Evolutionary conservation across 2,888 invertebrate species (phyloP).

Genomic region (Chloroclysta siterata): DNA sequence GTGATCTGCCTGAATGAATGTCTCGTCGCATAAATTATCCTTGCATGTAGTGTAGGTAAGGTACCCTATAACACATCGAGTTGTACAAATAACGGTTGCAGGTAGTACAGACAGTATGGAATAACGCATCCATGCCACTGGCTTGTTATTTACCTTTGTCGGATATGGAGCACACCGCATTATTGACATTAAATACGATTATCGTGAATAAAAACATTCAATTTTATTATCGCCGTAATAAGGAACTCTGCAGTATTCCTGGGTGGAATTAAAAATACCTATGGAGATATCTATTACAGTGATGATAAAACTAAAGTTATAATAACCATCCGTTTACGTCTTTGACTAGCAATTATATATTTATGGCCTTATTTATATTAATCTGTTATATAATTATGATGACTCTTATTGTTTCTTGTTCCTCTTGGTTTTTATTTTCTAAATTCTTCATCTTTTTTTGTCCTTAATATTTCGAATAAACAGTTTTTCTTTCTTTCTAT

Average conservation of each 20-base stretch:
- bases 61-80: not conserved
- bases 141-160: slow-evolving; percentile 9
- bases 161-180: slow-evolving; percentile 8
- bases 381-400: not conserved
- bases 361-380: too few species aligned
- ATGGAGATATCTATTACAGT: too few species aligned
- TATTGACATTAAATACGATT: slow-evolving; percentile 17
- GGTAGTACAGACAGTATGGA: not conserved
- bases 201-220: slow-evolving; percentile 12
- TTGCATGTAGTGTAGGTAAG: not conserved
- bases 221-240: slow-evolving; percentile 10
- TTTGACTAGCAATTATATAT: too few species aligned
- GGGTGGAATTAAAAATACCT: not conserved
- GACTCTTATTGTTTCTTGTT: not conserved
- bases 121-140: slow-evolving; percentile 14
- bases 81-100: not conserved
- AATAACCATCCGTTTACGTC: too few species aligned
- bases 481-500: slow-evolving; percentile 2
- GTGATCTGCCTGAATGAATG: not conserved
- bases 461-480: too few species aligned
- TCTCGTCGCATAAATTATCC: not conserved
- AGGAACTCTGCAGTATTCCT: not conserved
- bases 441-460: too few species aligned
- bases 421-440: too few species aligned
- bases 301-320: too few species aligned